These are phyloP conservation scores for Glyphotaelius pellucidus DNA, from an alignment of 2,888 invertebrate genomes.

Conservation along the genomic window DNA sequence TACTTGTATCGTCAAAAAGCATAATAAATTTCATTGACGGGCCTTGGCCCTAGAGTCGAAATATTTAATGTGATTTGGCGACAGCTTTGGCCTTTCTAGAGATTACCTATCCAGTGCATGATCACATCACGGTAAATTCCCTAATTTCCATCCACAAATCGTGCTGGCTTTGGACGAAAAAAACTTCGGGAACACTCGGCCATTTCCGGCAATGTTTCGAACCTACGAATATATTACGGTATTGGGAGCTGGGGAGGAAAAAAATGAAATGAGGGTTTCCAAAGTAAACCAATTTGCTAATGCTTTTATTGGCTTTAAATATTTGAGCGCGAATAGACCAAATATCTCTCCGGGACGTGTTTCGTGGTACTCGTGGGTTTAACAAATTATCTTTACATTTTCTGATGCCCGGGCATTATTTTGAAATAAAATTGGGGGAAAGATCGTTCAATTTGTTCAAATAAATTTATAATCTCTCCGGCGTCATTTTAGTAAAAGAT, in stretches of 20 bases:
- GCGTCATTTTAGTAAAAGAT: not conserved
- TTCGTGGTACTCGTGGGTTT: not conserved
- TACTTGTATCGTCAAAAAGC: no score
- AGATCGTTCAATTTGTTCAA: not conserved
- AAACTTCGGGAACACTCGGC: not conserved
- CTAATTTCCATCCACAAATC: not conserved
- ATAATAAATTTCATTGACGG: not conserved
- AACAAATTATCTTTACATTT: not conserved
- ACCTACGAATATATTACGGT: not conserved
- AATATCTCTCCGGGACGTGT: not conserved
- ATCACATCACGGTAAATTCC: not conserved
- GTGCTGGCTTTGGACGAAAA: not conserved
- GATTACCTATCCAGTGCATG: not conserved
- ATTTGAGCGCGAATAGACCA: not conserved
- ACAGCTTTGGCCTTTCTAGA: not conserved
- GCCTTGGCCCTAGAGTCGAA: not conserved
- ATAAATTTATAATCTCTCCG: not conserved
- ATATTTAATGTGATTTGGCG: not conserved
- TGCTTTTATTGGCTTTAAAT: not conserved
- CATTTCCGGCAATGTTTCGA: not conserved
- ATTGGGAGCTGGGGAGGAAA: not conserved
- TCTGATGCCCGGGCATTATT: not conserved
- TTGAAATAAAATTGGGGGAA: not conserved
- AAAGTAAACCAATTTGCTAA: not conserved
- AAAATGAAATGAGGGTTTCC: not conserved